phyloP scores from a whole-genome alignment of 2,888 invertebrate species.

The Erebia palarica region DNA sequence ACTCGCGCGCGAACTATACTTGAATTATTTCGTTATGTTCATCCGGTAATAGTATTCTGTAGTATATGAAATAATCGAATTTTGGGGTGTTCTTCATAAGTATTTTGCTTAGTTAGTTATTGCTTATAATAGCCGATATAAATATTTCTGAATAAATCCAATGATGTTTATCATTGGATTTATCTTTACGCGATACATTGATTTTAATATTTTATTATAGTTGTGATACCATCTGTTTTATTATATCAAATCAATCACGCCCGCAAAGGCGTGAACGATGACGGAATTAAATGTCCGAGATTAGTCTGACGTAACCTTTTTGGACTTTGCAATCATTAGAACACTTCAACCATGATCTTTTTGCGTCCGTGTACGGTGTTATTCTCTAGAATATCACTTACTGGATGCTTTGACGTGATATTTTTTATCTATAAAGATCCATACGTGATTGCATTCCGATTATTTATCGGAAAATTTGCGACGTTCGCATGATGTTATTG shows the following conservation, averaged over 20 bases:
- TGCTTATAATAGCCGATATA: not conserved
- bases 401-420: conserved; percentile 26
- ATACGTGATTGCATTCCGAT: conserved; percentile 41
- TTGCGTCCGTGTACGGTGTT: conserved; percentile 5
- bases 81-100: too few species aligned
- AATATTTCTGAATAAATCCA: not conserved
- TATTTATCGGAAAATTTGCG: conserved; percentile 11
- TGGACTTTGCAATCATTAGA: conserved; percentile 25
- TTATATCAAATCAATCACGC: conserved; percentile 1
- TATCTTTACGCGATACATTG: not conserved
- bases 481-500: conserved; percentile 33
- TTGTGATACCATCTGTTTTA: not conserved
- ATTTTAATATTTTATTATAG: not conserved
- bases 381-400: conserved; percentile 13
- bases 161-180: too few species aligned
- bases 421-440: conserved; percentile 22
- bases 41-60: not conserved
- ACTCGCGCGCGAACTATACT: too few species aligned
- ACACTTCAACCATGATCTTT: conserved; percentile 6
- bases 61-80: not conserved
- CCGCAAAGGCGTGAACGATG: conserved; percentile 9
- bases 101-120: too few species aligned
- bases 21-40: not conserved
- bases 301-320: conserved; percentile 26
- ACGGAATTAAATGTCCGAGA: conserved; percentile 21